These are phyloP conservation scores for Tribolium madens DNA, from an alignment of 1,140 invertebrate genomes.

Conservation along the genomic window DNA sequence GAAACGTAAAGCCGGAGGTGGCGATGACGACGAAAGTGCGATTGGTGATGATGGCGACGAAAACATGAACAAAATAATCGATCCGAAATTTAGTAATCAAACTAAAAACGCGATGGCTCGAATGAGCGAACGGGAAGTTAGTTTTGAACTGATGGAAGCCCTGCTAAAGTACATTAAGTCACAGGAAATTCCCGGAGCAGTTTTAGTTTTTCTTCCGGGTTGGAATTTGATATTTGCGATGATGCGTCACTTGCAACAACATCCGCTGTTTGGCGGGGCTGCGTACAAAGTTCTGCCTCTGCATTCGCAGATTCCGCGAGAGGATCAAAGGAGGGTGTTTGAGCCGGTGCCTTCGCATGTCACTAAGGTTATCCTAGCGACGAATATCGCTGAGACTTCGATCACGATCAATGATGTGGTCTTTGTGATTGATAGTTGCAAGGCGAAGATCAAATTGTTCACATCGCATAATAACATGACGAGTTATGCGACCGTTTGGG, in stretches of 20 bases:
- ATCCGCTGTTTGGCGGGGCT: conserved; percentile 79
- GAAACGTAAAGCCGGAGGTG: conserved; percentile 73
- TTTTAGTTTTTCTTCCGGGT: conserved; percentile 93
- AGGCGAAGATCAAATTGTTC: conserved; percentile 95
- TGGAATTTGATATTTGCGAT: conserved; percentile 96
- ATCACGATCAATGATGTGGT: conserved; percentile 98
- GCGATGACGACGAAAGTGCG: conserved; percentile 69
- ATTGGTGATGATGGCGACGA: conserved; percentile 78
- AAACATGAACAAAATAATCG: conserved; percentile 78
- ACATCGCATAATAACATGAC: conserved; percentile 97
- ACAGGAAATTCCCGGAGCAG: conserved; percentile 82
- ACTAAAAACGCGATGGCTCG: conserved; percentile 80
- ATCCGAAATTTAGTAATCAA: conserved; percentile 58
- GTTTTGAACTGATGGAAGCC: conserved; percentile 91
- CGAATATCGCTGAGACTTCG: conserved; percentile 94
- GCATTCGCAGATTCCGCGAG: conserved; percentile 90
- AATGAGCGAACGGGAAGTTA: conserved; percentile 90
- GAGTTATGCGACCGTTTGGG: conserved; percentile 94
- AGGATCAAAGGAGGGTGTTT: conserved; percentile 91
- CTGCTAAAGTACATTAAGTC: conserved; percentile 82
- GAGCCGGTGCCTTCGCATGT: conserved; percentile 78
- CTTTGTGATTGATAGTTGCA: conserved; percentile 95
- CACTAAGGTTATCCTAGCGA: conserved; percentile 89
- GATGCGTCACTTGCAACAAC: conserved; percentile 85
- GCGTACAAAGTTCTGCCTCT: conserved; percentile 83